phyloP scores from a whole-genome alignment of 1,140 invertebrate genomes.

The Onthophagus taurus region DNA sequence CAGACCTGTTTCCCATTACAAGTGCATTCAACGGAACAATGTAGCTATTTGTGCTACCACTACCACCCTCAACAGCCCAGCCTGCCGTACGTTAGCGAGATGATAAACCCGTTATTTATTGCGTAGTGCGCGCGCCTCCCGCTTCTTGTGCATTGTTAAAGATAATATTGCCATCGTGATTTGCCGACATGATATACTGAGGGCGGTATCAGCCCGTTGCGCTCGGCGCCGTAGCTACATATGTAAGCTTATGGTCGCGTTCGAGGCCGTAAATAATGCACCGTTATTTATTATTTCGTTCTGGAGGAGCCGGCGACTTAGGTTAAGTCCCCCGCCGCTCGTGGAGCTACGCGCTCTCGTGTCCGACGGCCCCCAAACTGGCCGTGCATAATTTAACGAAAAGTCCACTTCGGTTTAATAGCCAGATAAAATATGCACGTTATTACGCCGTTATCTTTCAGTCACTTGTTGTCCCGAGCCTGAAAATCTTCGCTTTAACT shows the following conservation, averaged over 20 bases:
- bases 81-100: conserved; percentile 1
- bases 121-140: conserved; percentile 16
- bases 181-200: conserved; percentile 22
- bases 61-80: conserved; percentile 2
- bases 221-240: not conserved
- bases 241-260: not conserved
- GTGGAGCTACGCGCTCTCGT: no score
- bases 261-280: not conserved
- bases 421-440: no score
- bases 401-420: no score
- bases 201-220: not conserved
- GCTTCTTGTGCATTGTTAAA: conserved; percentile 21
- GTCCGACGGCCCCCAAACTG: no score
- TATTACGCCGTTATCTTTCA: no score
- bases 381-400: no score
- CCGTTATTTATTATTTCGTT: not conserved
- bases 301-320: no score
- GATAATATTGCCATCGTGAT: conserved; percentile 22
- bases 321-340: no score
- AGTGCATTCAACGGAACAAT: conserved; percentile 21
- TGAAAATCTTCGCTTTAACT: no score
- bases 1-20: conserved; percentile 22
- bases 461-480: no score
- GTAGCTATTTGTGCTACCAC: conserved; percentile 15
- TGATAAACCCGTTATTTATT: conserved; percentile 23